Evolutionary conservation across 2,797 vertebrate species (phyloP).

Genomic region (Acipenser transmontanus): DNA sequence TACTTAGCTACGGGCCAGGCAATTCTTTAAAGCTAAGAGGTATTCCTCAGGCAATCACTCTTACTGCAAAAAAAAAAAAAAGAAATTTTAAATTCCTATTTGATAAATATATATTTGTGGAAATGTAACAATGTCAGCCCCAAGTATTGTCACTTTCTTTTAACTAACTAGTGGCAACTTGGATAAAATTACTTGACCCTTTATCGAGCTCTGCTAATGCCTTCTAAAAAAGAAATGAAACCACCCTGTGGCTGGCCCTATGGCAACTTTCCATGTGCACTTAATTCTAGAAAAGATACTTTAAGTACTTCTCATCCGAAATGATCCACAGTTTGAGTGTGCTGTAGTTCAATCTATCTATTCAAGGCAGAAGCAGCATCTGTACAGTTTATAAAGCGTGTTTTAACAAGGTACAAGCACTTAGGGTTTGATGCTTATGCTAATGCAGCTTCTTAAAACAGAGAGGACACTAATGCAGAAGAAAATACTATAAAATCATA

Average conservation of each 20-base stretch:
- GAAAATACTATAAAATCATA: too few relatives aligned
- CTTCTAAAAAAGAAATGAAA: constrained; percentile 78
- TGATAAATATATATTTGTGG: constrained; percentile 42
- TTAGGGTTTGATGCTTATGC: too few relatives aligned
- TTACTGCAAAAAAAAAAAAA: constrained; percentile 44
- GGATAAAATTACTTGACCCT: constrained; percentile 84
- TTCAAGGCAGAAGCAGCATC: not conserved
- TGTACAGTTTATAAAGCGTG: not conserved
- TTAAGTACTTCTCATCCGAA: constrained; percentile 65
- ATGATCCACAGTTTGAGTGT: constrained; percentile 53
- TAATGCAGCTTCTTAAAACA: too few relatives aligned
- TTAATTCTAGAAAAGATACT: constrained; percentile 76
- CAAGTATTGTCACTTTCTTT: constrained; percentile 61
- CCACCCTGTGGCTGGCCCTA: constrained; percentile 54
- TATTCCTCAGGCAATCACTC: constrained; percentile 44
- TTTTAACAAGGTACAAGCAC: not conserved
- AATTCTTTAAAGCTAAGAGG: constrained; percentile 48
- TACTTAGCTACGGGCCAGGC: constrained; percentile 57
- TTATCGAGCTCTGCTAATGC: constrained; percentile 79
- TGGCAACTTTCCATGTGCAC: constrained; percentile 58
- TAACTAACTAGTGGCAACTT: constrained; percentile 72
- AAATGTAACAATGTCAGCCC: constrained; percentile 43
- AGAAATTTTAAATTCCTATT: constrained; percentile 53
- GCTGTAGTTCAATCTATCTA: not conserved
- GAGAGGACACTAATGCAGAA: too few relatives aligned